phyloP scores from a whole-genome alignment of 1,140 invertebrate genomes.

The Lordiphosa collinella region DNA sequence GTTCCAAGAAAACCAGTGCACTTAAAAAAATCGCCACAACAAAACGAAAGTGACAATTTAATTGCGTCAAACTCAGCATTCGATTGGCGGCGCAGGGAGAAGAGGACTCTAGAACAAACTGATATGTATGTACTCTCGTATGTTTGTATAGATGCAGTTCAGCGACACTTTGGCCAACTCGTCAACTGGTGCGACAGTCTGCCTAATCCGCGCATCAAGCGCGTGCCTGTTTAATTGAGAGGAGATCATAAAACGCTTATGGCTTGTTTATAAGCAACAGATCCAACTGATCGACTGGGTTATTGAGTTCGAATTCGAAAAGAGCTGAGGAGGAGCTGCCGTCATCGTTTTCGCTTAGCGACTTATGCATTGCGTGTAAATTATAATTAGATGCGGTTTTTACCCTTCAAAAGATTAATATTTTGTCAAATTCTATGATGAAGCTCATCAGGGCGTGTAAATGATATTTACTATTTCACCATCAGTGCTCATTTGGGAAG shows the following conservation, averaged over 20 bases:
- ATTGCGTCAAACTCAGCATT: conserved; percentile 76
- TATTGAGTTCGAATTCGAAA: conserved; percentile 24
- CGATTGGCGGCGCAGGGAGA: conserved; percentile 59
- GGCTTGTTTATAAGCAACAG: conserved; percentile 68
- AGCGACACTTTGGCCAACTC: conserved; percentile 57
- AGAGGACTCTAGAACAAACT: conserved; percentile 12
- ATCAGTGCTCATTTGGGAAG: too few species aligned
- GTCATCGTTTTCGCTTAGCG: conserved; percentile 1
- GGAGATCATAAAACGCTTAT: conserved; percentile 73
- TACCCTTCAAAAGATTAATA: conserved; percentile 26
- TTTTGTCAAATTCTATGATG: neutral
- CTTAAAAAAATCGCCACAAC: conserved; percentile 60
- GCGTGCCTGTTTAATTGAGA: conserved; percentile 68
- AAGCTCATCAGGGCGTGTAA: conserved; percentile 11
- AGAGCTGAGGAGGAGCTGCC: conserved; percentile 23
- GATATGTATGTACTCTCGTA: conserved; percentile 20
- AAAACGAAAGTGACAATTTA: conserved; percentile 78
- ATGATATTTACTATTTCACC: too few species aligned
- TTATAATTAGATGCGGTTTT: conserved; percentile 35
- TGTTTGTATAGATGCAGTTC: conserved; percentile 50
- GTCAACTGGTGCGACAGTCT: conserved; percentile 13
- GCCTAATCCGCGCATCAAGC: conserved; percentile 12
- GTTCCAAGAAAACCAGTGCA: conserved; percentile 75
- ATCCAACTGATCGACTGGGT: conserved; percentile 34
- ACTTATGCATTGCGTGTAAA: conserved; percentile 9